Percentiles rank a stretch among this genome's conserved stretches.
These are phyloP conservation scores for Thermophis baileyi DNA, from an alignment of 2,113 vertebrate genomes.

Conservation along the genomic window DNA sequence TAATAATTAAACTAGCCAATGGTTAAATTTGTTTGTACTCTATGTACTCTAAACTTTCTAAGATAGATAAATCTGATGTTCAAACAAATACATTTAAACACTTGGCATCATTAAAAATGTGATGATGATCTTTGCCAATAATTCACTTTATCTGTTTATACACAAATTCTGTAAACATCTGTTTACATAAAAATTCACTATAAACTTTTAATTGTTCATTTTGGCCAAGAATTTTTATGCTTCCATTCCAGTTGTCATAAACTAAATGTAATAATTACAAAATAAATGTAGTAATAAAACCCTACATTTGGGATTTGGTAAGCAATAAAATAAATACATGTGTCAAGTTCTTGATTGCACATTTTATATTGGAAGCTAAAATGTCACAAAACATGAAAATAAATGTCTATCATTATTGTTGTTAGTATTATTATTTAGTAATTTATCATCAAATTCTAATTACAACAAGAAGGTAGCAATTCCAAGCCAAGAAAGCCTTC, in stretches of 20 bases:
- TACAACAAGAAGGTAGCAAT: conserved; percentile 72
- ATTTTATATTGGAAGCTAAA: conserved; percentile 83
- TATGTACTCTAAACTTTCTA: conserved; percentile 54
- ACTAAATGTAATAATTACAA: conserved; percentile 65
- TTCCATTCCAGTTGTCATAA: conserved; percentile 70
- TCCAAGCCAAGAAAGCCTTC: conserved; percentile 58
- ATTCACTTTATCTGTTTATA: conserved; percentile 37
- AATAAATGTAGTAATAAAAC: conserved; percentile 66
- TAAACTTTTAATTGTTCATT: conserved; percentile 50
- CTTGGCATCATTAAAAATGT: conserved; percentile 52
- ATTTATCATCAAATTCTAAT: conserved; percentile 79
- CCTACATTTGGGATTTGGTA: conserved; percentile 61
- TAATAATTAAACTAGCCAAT: conserved; percentile 41
- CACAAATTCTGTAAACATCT: not conserved
- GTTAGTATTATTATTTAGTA: conserved; percentile 48
- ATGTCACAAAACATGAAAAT: conserved; percentile 80
- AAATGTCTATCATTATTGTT: conserved; percentile 71
- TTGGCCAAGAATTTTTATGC: conserved; percentile 58
- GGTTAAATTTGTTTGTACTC: conserved; percentile 26
- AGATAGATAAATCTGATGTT: conserved; percentile 58
- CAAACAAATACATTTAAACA: conserved; percentile 53
- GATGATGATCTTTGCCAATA: conserved; percentile 49
- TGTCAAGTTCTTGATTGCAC: conserved; percentile 75
- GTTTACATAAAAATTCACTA: conserved; percentile 45
- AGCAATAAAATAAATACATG: conserved; percentile 74